phyloP scores from a whole-genome alignment of 2,113 vertebrate species.

The Tychaedon coryphoeus region DNA sequence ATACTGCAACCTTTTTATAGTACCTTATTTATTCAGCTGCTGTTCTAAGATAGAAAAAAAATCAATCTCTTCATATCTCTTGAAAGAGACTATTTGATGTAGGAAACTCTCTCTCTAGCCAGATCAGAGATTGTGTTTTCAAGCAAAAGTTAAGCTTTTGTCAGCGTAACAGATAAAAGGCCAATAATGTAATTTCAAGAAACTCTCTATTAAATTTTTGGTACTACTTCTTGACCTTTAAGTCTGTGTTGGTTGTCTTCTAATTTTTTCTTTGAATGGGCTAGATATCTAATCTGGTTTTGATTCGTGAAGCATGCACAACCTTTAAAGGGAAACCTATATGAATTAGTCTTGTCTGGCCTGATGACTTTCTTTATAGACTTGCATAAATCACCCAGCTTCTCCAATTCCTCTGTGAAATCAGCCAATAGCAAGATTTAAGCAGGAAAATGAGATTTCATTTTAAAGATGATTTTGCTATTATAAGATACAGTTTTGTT shows the following conservation, averaged over 20 bases:
- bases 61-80: background rate
- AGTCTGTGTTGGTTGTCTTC: background rate
- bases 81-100: background rate
- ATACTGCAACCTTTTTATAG: background rate
- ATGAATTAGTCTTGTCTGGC: background rate
- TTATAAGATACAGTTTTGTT: background rate
- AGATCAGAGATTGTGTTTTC: background rate
- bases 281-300: background rate
- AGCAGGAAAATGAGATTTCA: background rate
- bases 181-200: background rate
- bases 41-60: background rate
- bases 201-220: background rate
- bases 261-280: background rate
- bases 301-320: background rate
- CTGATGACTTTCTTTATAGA: background rate
- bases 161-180: background rate
- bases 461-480: background rate
- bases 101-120: background rate
- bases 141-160: background rate
- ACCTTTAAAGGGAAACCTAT: background rate
- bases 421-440: background rate
- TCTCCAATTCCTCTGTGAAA: background rate
- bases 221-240: background rate
- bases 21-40: background rate
- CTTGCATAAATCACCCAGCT: background rate